These are phyloP conservation scores for Fulmarus glacialis DNA, from an alignment of 2,113 vertebrate species.

Conservation along the genomic window DNA sequence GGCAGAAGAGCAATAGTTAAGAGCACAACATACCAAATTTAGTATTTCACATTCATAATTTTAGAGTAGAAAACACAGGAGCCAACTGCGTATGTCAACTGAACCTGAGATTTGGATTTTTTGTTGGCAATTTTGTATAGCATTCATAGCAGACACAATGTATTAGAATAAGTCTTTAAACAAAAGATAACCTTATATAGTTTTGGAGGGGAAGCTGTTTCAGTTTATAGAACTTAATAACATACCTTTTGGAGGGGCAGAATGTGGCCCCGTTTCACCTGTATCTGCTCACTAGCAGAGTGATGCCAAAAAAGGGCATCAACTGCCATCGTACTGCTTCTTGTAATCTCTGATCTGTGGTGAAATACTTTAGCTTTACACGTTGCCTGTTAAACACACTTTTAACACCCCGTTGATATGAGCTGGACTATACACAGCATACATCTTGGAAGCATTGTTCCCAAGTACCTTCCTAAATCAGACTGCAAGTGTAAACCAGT, in stretches of 20 bases:
- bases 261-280: not conserved
- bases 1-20: not conserved
- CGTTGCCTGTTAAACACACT: not conserved
- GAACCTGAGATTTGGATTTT: not conserved
- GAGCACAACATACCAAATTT: not conserved
- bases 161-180: not conserved
- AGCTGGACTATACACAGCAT: not conserved
- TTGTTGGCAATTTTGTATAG: not conserved
- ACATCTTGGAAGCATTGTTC: not conserved
- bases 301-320: conserved; percentile 59
- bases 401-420: rapidly evolving
- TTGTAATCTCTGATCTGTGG: not conserved
- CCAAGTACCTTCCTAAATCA: not conserved
- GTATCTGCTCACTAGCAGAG: not conserved
- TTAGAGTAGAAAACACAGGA: not conserved
- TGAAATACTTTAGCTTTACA: not conserved
- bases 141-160: not conserved
- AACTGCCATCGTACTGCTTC: not conserved
- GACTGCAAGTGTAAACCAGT: not conserved
- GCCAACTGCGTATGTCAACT: not conserved
- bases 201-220: not conserved
- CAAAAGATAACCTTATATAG: not conserved
- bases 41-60: not conserved
- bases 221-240: not conserved
- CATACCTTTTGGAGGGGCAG: not conserved